Percentiles rank a stretch among this genome's conserved stretches.
phyloP scores from a whole-genome alignment of 2,888 invertebrate species.

The Xiphydria camelus region DNA sequence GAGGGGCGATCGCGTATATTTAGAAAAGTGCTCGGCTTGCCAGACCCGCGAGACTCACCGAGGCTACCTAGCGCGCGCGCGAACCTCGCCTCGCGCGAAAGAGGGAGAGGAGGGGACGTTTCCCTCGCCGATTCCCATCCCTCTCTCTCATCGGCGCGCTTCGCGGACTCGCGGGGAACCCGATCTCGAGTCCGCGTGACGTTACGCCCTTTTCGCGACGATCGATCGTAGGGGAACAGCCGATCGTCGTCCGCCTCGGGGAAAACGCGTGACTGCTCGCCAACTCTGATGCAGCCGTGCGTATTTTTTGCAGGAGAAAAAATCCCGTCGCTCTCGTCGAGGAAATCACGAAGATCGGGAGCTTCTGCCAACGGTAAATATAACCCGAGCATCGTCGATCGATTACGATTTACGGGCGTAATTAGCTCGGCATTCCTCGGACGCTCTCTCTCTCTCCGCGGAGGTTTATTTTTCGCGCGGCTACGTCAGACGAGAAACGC shows the following conservation, averaged over 20 bases:
- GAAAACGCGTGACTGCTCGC: conserved; percentile 4
- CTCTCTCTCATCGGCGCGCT: not conserved
- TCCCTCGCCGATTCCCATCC: not conserved
- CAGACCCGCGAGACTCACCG: conserved; percentile 43
- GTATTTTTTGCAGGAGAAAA: no score
- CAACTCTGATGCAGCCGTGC: no score
- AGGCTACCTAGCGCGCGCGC: conserved; percentile 24
- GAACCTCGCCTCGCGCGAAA: conserved; percentile 22
- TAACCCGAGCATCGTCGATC: conserved; percentile 22
- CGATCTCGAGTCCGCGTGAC: no score
- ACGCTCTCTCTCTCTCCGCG: no score
- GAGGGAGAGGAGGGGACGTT: not conserved
- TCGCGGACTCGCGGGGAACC: no score
- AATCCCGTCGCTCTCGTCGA: no score
- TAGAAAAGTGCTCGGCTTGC: conserved; percentile 55
- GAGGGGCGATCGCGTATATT: conserved; percentile 55
- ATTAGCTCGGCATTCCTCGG: conserved; percentile 31
- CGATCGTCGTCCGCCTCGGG: not conserved
- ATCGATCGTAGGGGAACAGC: not conserved
- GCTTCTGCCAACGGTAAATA: no score
- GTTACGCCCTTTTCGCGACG: no score
- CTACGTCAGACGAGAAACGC: no score
- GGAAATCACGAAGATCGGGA: no score
- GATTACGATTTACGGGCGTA: conserved; percentile 20
- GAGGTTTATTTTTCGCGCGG: conserved; percentile 34